These are phyloP conservation scores for Apamea sordens DNA, from an alignment of 2,888 invertebrate species.

Conservation along the genomic window DNA sequence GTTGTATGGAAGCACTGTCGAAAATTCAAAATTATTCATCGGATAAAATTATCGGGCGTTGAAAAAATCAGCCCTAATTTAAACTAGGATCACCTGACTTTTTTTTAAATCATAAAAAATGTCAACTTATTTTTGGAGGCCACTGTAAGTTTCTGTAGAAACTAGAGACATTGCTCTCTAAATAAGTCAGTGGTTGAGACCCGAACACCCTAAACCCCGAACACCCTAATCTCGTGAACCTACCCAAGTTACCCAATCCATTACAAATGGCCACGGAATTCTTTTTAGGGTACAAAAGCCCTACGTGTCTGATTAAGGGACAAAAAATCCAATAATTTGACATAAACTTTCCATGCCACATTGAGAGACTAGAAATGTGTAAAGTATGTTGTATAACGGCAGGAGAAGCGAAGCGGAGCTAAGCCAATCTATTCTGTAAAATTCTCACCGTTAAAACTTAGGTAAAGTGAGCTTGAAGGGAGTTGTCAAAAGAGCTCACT, in stretches of 20 bases:
- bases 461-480: too few species aligned
- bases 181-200: constrained; percentile 40
- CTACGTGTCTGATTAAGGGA: constrained; percentile 76
- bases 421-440: background rate
- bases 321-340: constrained; percentile 80
- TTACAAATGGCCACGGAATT: constrained; percentile 68
- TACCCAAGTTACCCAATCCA: constrained; percentile 52
- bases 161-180: constrained; percentile 19
- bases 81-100: too few species aligned
- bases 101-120: background rate
- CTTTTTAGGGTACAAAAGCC: constrained; percentile 68
- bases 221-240: constrained; percentile 50
- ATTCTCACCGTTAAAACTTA: too few species aligned
- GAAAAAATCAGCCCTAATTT: too few species aligned
- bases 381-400: constrained; percentile 23
- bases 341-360: constrained; percentile 75
- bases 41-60: too few species aligned
- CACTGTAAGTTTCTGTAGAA: background rate
- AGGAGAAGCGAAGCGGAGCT: constrained; percentile 23
- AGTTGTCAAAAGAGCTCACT: too few species aligned
- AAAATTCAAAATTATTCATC: too few species aligned
- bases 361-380: constrained; percentile 60
- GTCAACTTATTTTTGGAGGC: background rate
- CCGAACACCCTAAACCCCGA: constrained; percentile 40
- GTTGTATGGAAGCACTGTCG: too few species aligned